Percentiles rank a stretch among this genome's conserved stretches.
phyloP scores from a whole-genome alignment of 2,113 vertebrate species.

The Macquaria ambigua region DNA sequence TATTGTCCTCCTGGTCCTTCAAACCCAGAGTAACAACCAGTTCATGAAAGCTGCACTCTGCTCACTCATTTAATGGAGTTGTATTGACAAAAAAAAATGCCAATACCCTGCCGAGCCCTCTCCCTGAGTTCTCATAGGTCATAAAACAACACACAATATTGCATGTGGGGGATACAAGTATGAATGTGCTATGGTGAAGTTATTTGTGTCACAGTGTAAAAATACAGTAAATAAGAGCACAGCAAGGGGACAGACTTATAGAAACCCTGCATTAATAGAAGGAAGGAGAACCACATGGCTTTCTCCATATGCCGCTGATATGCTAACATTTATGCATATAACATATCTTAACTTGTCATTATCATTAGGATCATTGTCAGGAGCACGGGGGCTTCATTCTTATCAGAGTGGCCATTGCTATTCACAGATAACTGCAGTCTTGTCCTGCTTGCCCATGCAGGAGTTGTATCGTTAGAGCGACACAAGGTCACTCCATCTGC shows the following conservation, averaged over 20 bases:
- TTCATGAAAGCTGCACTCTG: slow-evolving; percentile 10
- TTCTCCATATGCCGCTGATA: neutral
- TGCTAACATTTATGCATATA: neutral
- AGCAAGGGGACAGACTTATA: neutral
- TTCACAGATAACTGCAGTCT: neutral
- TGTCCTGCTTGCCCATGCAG: neutral
- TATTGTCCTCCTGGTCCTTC: neutral
- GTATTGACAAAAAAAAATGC: slow-evolving; percentile 21
- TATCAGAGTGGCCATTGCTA: neutral
- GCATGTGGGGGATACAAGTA: neutral
- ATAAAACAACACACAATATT: neutral
- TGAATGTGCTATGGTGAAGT: neutral
- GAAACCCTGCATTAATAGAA: neutral
- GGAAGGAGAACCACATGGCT: no score
- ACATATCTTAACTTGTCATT: neutral
- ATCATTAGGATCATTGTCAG: neutral
- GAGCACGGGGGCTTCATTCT: neutral
- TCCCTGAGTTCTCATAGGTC: neutral
- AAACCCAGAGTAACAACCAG: neutral
- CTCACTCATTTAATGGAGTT: slow-evolving; percentile 54
- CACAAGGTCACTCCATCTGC: neutral
- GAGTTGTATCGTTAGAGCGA: neutral
- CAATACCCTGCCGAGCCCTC: neutral
- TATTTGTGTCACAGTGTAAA: neutral
- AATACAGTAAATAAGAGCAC: no score